These are phyloP conservation scores for Ailurus styani DNA, from an alignment of 2,113 vertebrate genomes.

Conservation along the genomic window DNA sequence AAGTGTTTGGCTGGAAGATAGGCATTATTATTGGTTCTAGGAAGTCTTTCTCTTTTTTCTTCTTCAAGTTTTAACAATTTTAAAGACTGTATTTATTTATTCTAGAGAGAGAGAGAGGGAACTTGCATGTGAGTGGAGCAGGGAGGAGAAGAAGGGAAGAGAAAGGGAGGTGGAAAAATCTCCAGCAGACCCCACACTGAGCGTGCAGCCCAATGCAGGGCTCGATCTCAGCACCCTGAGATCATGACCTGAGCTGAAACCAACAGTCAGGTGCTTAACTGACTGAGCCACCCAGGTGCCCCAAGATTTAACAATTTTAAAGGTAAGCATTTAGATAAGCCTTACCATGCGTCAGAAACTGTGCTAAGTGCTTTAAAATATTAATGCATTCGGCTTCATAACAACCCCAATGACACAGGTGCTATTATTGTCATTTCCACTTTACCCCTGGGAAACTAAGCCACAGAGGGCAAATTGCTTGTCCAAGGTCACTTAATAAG, in stretches of 20 bases:
- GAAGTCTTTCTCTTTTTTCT: constrained; percentile 35
- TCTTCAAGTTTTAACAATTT: constrained; percentile 18
- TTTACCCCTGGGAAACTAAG: not conserved
- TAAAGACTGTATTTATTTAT: not conserved
- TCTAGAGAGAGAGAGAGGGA: not conserved
- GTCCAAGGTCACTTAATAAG: not conserved
- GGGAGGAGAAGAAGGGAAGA: not conserved
- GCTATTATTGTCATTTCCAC: not conserved
- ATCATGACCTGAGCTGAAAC: not conserved
- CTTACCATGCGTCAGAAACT: not conserved
- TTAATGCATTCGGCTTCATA: not conserved
- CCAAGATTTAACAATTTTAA: not conserved
- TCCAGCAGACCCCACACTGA: not conserved
- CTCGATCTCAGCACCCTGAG: not conserved
- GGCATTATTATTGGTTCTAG: not conserved
- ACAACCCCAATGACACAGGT: not conserved
- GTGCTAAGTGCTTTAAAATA: constrained; percentile 8
- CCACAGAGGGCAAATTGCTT: not conserved
- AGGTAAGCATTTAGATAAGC: not conserved
- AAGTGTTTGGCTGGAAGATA: not conserved
- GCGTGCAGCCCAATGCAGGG: not conserved
- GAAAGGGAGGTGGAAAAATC: not conserved
- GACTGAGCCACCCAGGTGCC: not conserved
- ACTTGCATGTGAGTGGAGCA: not conserved
- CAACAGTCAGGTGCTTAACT: not conserved